These are phyloP conservation scores for Ochotona princeps DNA, from an alignment of 2,113 vertebrate genomes.

Conservation along the genomic window DNA sequence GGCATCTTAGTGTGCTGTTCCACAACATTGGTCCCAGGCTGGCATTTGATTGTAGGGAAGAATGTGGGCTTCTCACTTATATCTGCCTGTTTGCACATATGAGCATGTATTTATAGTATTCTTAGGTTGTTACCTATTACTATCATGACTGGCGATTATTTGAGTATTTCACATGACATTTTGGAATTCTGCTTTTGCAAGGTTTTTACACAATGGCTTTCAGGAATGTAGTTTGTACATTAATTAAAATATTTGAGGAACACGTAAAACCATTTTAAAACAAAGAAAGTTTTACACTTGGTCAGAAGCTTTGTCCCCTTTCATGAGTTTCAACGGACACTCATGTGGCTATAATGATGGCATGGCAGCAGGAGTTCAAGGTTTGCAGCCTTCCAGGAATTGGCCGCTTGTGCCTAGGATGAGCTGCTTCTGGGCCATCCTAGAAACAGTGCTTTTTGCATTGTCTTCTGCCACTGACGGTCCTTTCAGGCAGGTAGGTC, in stretches of 20 bases:
- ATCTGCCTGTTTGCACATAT: neutral
- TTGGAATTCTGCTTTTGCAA: too few relatives aligned
- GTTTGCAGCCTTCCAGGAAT: neutral
- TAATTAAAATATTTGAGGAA: constrained; percentile 4
- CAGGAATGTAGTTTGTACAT: too few relatives aligned
- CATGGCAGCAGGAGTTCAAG: neutral
- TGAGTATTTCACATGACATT: too few relatives aligned
- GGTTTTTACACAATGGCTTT: too few relatives aligned
- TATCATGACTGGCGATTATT: neutral
- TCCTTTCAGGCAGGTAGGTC: too few relatives aligned
- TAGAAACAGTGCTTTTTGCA: too few relatives aligned
- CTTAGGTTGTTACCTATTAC: neutral
- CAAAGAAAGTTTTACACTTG: neutral
- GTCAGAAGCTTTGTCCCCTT: neutral
- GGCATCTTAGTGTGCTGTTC: too few relatives aligned
- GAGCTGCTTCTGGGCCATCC: too few relatives aligned
- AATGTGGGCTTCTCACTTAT: neutral
- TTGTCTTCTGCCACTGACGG: too few relatives aligned
- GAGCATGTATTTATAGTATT: neutral
- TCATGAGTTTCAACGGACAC: neutral
- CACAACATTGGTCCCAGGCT: neutral
- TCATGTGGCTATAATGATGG: neutral
- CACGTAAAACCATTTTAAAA: neutral
- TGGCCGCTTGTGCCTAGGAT: too few relatives aligned
- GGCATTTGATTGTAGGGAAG: neutral